Evolutionary conservation across 2,113 vertebrate species (phyloP), one percentile per base, ranked within the genome.

Genomic region (Centrocercus urophasianus): DNA sequence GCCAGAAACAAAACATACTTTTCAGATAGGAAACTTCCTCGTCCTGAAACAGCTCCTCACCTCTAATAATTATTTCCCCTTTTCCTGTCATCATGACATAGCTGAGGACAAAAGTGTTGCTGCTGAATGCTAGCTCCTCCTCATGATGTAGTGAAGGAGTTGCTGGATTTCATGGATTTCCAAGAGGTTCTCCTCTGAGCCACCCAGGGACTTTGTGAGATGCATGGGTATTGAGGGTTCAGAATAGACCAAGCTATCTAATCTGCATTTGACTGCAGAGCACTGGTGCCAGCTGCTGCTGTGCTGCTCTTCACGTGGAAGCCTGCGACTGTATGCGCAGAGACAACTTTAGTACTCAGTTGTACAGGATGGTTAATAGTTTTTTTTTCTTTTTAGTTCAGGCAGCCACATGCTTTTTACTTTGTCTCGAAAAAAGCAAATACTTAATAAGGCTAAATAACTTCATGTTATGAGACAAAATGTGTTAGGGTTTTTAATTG

Each of bases 271-370:
- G 72, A 92, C 43, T 70, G 74, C 38, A 38, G 82, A 87, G 86
- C 82, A 85, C 88, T 36, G 75, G n/a, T 89, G 92, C 84, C 85
- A 95, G 93, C 90, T 90, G 86, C 86, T 89, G 8, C 89, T 67
- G 2, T 45, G 70, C 70, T 83, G 76, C n/a, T 57, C 38, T 24
- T 80, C 42, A 69, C 34, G 0, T 1, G 6, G n/a, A 54, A 61
- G 25, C 28, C 47, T 52, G 42, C 27, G n/a, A 6, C 48, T 42
- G 10, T 25, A 9, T 74, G 40, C 28, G 32, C 1, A 1, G 19
- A 5, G 18, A 21, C 40, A n/a, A 54, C 11, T 1, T 5, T 2
- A 21, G 21, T 43, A 3, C 16, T 30, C 15, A 34, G 16, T 17
- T 57, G 28, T 19, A 30, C 25, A 11, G 43, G 32, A 45, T 38